phyloP scores from a whole-genome alignment of 1,140 invertebrate genomes.

The Drosophila persimilis region DNA sequence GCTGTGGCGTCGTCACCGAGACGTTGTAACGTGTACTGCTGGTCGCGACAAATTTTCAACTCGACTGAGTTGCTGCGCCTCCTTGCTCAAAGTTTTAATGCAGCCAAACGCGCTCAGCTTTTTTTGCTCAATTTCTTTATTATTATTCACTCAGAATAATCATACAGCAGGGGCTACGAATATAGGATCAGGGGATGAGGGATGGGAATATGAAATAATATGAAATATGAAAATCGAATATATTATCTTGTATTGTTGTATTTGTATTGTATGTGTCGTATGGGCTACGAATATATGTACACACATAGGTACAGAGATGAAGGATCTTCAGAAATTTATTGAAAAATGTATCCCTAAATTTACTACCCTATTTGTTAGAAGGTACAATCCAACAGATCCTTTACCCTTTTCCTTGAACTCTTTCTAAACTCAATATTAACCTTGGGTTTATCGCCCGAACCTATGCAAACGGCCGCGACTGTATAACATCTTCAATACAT shows the following conservation, averaged over 20 bases:
- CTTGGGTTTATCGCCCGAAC: background rate
- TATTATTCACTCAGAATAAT: conserved; percentile 56
- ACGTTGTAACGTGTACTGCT: conserved; percentile 37
- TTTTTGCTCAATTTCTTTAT: conserved; percentile 71
- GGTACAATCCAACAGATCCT: no score
- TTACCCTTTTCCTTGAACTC: no score
- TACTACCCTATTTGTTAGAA: background rate
- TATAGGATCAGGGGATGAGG: background rate
- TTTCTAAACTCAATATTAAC: no score
- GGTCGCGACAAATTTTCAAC: conserved; percentile 75
- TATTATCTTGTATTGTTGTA: no score
- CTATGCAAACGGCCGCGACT: conserved; percentile 17
- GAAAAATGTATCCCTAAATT: background rate
- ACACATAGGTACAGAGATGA: no score
- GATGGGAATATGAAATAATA: no score
- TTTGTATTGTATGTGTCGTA: no score
- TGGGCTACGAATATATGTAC: no score
- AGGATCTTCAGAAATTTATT: background rate
- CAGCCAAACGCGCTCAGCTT: conserved; percentile 60
- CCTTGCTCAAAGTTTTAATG: conserved; percentile 77
- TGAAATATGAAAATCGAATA: no score
- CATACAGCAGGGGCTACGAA: conserved; percentile 30
- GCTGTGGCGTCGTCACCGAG: conserved; percentile 23
- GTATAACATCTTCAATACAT: conserved; percentile 68
- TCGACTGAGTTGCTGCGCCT: conserved; percentile 75